Percentiles rank a stretch among this genome's conserved stretches.
Evolutionary conservation across 2,888 invertebrate genomes (phyloP).

Genomic region (Cyaniris semiargus): DNA sequence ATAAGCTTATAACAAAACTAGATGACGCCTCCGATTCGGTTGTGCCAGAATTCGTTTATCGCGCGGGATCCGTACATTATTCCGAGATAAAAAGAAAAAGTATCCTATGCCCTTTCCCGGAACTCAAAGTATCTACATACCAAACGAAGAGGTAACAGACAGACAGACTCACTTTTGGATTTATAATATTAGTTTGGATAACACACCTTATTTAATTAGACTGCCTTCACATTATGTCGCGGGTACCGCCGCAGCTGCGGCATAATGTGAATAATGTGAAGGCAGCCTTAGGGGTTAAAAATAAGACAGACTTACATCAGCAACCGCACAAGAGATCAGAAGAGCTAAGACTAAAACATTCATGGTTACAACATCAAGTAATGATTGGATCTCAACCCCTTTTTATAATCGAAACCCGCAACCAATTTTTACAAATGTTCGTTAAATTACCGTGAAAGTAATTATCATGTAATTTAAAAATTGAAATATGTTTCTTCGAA

Average conservation of each 20-base stretch:
- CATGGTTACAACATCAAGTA: background rate
- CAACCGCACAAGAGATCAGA: background rate
- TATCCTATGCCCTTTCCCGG: background rate
- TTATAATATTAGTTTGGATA: too few species aligned
- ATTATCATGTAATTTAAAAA: background rate
- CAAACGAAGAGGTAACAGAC: too few species aligned
- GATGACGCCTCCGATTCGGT: too few species aligned
- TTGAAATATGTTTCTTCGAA: background rate
- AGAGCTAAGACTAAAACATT: background rate
- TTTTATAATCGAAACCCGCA: background rate
- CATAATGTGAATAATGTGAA: too few species aligned
- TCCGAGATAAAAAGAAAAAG: background rate
- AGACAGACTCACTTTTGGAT: too few species aligned
- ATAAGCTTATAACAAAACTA: too few species aligned
- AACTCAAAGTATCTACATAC: too few species aligned
- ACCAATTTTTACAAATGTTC: background rate
- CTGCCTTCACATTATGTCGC: too few species aligned
- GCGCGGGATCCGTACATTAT: too few species aligned
- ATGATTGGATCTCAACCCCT: background rate
- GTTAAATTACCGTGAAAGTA: background rate
- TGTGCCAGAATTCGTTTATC: too few species aligned
- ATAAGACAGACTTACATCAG: background rate
- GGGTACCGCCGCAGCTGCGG: too few species aligned
- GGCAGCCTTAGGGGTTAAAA: background rate
- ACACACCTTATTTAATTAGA: too few species aligned